phyloP scores from a whole-genome alignment of 1,140 invertebrate species.

The Cephus cinctus region DNA sequence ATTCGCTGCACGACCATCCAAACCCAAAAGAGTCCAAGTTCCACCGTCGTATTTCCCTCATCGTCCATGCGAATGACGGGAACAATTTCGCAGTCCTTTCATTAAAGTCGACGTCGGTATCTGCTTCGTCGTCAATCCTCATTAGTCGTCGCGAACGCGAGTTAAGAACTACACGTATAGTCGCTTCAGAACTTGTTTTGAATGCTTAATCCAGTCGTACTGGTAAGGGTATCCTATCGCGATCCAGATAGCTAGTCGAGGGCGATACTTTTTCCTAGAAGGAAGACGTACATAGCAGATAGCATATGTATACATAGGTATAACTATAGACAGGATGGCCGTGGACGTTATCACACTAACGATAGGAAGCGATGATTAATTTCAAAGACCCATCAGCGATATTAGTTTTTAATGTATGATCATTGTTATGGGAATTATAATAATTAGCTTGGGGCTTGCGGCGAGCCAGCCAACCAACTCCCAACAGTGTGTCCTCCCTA shows the following conservation, averaged over 20 bases:
- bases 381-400: constrained; percentile 23
- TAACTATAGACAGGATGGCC: too few relatives aligned
- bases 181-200: too few relatives aligned
- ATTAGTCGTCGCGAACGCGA: constrained; percentile 7
- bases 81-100: constrained; percentile 17
- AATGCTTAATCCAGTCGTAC: too few relatives aligned
- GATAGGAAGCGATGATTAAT: constrained; percentile 26
- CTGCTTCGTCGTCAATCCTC: constrained; percentile 4
- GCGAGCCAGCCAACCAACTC: constrained; percentile 17
- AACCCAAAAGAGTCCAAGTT: too few relatives aligned
- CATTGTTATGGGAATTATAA: constrained; percentile 32
- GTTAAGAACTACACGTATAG: too few relatives aligned
- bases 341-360: background rate
- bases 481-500: constrained; percentile 30
- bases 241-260: too few relatives aligned
- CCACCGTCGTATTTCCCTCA: too few relatives aligned
- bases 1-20: too few relatives aligned
- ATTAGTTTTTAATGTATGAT: constrained; percentile 35
- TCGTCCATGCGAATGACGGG: constrained; percentile 15
- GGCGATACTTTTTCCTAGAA: too few relatives aligned
- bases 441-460: constrained; percentile 31
- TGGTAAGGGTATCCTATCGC: too few relatives aligned
- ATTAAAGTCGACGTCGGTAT: constrained; percentile 9
- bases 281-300: too few relatives aligned
- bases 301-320: too few relatives aligned